Evolutionary conservation across 1,140 invertebrate species (phyloP).

Genomic region (Papilio xuthus): DNA sequence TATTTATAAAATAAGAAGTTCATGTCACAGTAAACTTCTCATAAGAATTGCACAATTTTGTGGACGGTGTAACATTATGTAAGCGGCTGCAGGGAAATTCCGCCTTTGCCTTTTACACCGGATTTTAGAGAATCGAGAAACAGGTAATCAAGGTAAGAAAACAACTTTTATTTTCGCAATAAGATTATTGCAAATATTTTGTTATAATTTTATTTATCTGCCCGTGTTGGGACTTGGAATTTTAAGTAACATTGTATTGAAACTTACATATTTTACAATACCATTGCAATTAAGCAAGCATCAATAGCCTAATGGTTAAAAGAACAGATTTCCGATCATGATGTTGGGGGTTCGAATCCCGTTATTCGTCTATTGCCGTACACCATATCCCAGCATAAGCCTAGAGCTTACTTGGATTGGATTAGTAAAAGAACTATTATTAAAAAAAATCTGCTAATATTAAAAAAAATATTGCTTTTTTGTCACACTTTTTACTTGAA

Average conservation of each 20-base stretch:
- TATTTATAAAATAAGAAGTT: neutral
- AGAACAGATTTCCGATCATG: too few species aligned
- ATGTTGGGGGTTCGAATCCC: too few species aligned
- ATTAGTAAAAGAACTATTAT: too few species aligned
- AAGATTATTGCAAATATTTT: neutral
- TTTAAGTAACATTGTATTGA: neutral
- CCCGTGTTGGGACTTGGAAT: neutral
- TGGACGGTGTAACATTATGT: slow-evolving; percentile 15
- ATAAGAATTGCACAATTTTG: slow-evolving; percentile 31
- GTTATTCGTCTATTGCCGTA: too few species aligned
- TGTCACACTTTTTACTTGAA: neutral
- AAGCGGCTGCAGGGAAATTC: slow-evolving; percentile 16
- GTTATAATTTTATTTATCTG: neutral
- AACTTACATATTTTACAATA: too few species aligned
- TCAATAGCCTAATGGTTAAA: too few species aligned
- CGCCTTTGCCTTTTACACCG: slow-evolving; percentile 26
- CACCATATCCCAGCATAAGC: too few species aligned
- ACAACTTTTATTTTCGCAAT: slow-evolving; percentile 33
- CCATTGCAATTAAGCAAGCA: too few species aligned
- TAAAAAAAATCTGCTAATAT: too few species aligned
- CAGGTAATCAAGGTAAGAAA: slow-evolving; percentile 29
- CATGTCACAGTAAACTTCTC: neutral
- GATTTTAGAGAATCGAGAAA: neutral
- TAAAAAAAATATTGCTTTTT: too few species aligned
- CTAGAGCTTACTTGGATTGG: too few species aligned